Evolutionary conservation across 2,888 invertebrate species (phyloP).

Genomic region (Stictocephala bisonia): DNA sequence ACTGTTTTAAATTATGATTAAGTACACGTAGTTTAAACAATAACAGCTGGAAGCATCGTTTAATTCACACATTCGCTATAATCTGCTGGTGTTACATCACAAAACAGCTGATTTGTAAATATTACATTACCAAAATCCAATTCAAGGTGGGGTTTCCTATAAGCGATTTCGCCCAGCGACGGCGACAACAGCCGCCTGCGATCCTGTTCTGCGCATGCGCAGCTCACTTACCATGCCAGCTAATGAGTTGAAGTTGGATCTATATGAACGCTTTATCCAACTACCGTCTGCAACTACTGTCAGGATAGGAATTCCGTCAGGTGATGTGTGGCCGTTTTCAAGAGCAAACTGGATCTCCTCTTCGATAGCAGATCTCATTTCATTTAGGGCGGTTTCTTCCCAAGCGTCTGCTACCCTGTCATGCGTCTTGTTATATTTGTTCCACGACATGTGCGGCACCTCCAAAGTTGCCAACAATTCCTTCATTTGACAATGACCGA

Average conservation of each 20-base stretch:
- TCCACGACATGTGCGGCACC: constrained; percentile 12
- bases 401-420: constrained; percentile 17
- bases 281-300: constrained; percentile 59
- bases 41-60: no score
- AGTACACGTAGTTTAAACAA: no score
- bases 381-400: constrained; percentile 29
- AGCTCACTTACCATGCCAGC: constrained; percentile 51
- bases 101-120: no score
- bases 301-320: constrained; percentile 54
- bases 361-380: constrained; percentile 22
- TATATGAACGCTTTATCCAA: constrained; percentile 58
- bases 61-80: no score
- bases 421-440: constrained; percentile 24
- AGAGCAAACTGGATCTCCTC: constrained; percentile 49
- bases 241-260: constrained; percentile 49
- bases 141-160: no score
- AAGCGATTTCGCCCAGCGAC: no score
- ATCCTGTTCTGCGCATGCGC: no score
- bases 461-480: constrained; percentile 33
- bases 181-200: no score
- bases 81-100: no score
- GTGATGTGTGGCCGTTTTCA: constrained; percentile 54
- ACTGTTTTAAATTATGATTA: no score
- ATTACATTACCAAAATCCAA: no score
- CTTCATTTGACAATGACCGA: constrained; percentile 34